Base-by-base conservation (phyloP, 1,140 invertebrate genomes). In the Drosophila pseudoobscura region DNA sequence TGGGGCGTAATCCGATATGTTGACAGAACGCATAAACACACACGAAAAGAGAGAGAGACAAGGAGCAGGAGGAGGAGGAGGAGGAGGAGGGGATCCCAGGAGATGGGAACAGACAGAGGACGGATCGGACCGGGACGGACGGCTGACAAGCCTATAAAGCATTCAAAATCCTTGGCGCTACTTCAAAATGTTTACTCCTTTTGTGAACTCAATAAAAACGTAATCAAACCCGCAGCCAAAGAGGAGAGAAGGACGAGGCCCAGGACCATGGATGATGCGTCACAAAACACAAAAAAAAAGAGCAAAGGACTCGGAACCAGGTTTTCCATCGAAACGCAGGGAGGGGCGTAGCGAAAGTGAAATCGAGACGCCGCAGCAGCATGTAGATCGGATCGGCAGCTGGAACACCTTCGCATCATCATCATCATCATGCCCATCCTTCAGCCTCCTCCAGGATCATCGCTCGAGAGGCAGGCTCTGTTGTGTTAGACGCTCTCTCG, bases 141-240 rank as follows among this genome's bases (percentile, higher is more conserved):
- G 39, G 65, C 82, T 87, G 82, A 87, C 82, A 87, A 87, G 63
- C 83, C 83, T 55, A 87, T 87, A 88, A 87, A 87, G 62, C 70
- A 82, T 82, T 87, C 50, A 49, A 52, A 65, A 70, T 62, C 57
- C 65, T 70, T 85, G 82, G 82, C 82, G 82, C 82, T 87, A 88
- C 82, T 87, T 87, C 82, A 87, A 88, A 88, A 88, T 87, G 75
- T 88, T 87, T 87, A 87, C 83, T 87, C 82, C 82, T 85, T 87
- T 87, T 71, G 70, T 79, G 51, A 47, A 56, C 73, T 54, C 74
- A 64, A 87, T 78, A 87, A 85, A 88, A 72, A 75, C 82, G 82
- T 87, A 87, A 87, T 87, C 82, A 87, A 87, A 87, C 85, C 82
- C 80, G 26, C 80, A 78, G 76, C 9, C 63, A 54, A 55, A 44